A percentile compares a stretch with the other conserved stretches of the same genome.
Conservation (phyloP, 2,113 vertebrate genomes). For the Seriola dumerili region DNA sequence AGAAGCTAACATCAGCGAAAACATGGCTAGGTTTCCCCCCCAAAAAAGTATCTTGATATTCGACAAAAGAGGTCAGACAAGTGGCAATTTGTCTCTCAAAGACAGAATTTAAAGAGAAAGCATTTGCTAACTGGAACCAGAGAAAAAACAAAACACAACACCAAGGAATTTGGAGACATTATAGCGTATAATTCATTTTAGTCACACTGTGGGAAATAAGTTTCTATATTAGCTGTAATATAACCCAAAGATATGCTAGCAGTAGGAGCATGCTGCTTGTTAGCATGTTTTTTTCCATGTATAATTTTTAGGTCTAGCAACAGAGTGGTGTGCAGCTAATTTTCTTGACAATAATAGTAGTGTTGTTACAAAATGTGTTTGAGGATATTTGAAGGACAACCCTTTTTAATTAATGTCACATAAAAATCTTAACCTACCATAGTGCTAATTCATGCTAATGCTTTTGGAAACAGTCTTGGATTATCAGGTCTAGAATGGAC, state of each 20-base stretch:
- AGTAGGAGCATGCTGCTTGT: not conserved
- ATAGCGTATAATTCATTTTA: not conserved
- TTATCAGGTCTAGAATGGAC: not conserved
- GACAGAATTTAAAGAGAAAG: slow-evolving; percentile 29
- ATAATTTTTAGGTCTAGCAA: not conserved
- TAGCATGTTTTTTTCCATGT: not conserved
- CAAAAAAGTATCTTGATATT: slow-evolving; percentile 26
- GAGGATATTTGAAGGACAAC: not conserved
- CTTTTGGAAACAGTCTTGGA: not conserved
- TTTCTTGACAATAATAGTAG: not conserved
- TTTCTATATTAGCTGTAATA: not conserved
- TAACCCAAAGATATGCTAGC: not conserved
- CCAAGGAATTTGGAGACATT: not conserved
- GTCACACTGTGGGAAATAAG: not conserved
- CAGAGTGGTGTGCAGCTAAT: not conserved
- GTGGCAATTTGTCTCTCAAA: slow-evolving; percentile 44
- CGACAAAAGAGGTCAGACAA: slow-evolving; percentile 31
- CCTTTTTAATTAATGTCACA: not conserved
- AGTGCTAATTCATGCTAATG: not conserved
- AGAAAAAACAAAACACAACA: not conserved
- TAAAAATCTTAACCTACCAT: not conserved
- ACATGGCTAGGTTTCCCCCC: slow-evolving; percentile 39
- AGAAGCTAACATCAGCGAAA: slow-evolving; percentile 58
- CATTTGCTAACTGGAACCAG: not conserved
- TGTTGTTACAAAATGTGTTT: not conserved